phyloP scores from a whole-genome alignment of 2,797 vertebrate species.

The Sebastiscus albofasciatus region DNA sequence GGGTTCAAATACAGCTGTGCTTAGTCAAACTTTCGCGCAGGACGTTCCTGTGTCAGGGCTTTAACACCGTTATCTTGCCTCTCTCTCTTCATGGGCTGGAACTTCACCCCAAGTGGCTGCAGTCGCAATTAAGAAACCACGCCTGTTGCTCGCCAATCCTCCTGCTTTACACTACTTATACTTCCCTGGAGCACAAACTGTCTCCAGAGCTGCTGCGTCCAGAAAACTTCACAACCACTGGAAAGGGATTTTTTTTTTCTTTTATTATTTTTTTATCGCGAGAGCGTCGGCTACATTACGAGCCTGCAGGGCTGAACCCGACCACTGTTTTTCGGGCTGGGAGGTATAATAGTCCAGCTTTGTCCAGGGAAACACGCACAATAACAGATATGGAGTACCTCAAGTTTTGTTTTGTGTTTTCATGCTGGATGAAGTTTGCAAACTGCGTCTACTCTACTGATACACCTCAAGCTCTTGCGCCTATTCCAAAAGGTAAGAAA shows the following conservation, averaged over 20 bases:
- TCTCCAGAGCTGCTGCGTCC: background rate
- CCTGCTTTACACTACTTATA: slow-evolving; percentile 47
- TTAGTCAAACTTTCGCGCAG: slow-evolving; percentile 63
- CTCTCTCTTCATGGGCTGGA: background rate
- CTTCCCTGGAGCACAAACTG: slow-evolving; percentile 3
- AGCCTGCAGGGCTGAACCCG: slow-evolving; percentile 27
- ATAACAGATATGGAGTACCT: slow-evolving; percentile 74
- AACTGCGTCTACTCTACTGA: slow-evolving; percentile 49
- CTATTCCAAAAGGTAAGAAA: slow-evolving; percentile 77
- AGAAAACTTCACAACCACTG: background rate
- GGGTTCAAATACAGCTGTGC: slow-evolving; percentile 75
- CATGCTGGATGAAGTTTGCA: slow-evolving; percentile 63
- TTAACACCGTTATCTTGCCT: slow-evolving; percentile 40
- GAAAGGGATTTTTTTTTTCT: background rate
- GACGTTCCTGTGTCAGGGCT: slow-evolving; percentile 54
- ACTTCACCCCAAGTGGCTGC: slow-evolving; percentile 32
- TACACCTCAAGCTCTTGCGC: slow-evolving; percentile 41
- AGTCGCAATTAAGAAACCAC: slow-evolving; percentile 72
- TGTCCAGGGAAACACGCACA: slow-evolving; percentile 25
- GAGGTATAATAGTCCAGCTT: slow-evolving; percentile 23
- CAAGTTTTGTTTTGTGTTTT: slow-evolving; percentile 64
- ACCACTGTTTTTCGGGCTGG: slow-evolving; percentile 14
- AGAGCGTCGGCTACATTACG: slow-evolving; percentile 38
- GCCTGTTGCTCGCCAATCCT: slow-evolving; percentile 59
- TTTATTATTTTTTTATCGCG: slow-evolving; percentile 63